Conservation (phyloP, 2,888 invertebrate genomes). For the Ochropleura plecta region DNA sequence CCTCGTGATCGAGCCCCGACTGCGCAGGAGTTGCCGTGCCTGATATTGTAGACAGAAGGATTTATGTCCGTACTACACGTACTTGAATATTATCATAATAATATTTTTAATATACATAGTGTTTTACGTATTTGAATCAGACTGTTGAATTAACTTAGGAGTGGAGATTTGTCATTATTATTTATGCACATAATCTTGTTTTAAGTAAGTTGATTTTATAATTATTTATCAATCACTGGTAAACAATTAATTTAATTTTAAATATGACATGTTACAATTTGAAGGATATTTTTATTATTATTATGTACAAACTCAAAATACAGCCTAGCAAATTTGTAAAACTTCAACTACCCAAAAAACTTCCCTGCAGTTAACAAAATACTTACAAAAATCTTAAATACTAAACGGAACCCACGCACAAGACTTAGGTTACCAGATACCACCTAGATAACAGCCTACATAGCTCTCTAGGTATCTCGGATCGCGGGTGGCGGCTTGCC, state of each 20-base stretch:
- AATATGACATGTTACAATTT: background rate
- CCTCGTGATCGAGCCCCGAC: slow-evolving; percentile 69
- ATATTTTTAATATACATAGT: slow-evolving; percentile 61
- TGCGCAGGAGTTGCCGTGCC: slow-evolving; percentile 74
- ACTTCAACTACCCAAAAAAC: background rate
- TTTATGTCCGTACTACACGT: slow-evolving; percentile 71
- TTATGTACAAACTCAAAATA: background rate
- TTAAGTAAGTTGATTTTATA: background rate
- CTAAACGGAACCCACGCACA: slow-evolving; percentile 46
- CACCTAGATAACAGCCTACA: slow-evolving; percentile 60
- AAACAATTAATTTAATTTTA: no score
- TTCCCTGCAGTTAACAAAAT: background rate
- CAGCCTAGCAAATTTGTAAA: background rate
- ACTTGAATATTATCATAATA: slow-evolving; percentile 73
- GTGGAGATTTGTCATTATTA: slow-evolving; percentile 26
- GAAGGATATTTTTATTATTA: background rate
- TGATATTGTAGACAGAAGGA: slow-evolving; percentile 73
- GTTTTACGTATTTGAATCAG: slow-evolving; percentile 39
- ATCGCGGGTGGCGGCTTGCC: slow-evolving; percentile 75
- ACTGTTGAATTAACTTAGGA: slow-evolving; percentile 13
- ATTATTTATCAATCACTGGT: no score
- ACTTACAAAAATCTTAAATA: slow-evolving; percentile 1
- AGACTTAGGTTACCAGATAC: slow-evolving; percentile 57
- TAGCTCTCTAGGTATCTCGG: slow-evolving; percentile 56
- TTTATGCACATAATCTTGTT: background rate